Base-by-base conservation (phyloP, 2,113 vertebrate genomes). In the Cryptotis parvus region DNA sequence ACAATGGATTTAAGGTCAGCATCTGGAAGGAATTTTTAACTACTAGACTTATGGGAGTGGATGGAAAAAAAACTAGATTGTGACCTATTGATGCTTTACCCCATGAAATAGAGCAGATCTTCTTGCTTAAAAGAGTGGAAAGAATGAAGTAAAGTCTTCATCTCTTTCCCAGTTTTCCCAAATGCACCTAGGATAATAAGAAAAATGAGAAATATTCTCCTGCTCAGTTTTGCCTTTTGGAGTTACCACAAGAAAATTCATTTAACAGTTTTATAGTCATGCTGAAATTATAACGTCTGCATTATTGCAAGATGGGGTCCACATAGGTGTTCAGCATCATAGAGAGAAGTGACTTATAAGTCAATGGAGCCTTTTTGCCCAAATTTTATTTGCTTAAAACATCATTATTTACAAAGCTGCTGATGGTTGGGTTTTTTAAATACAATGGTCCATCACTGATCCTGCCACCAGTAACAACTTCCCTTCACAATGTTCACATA, bases 1-100 rank as follows among this genome's bases (percentile, higher is more conserved):
- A 81, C 12, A 84, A 91, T n/a, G 78, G 78, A 78, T 84, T 55
- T 73, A 92, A 82, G 26, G n/a, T 69, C 77, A 94, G 84, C 31
- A 52, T 91, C 92, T 90, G 75, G 70, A 89, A 85, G 31, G 41
- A 87, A 12, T 76, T 84, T 84, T 33, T 61, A 74, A 68, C 37
- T 69, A 31, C 58, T n/a, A 69, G 27, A 35, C 29, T 90, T 79
- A 76, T 72, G 88, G 55, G 88, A 83, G 29, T 41, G 9, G n/a
- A 26, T 26, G 69, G 35, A 85, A 79, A 29, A 69, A 90, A 82
- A 85, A 29, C 7, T 35, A 66, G 52, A 90, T 65, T 76, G 8
- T 35, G 26, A 26, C 18, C 27, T 70, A 43, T 11, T 61, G 65
- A 70, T 63, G 29, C 1, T 74, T 10, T 72, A 26, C 4, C 58